These are phyloP conservation scores for Acanthacorydalis orientalis DNA, from an alignment of 2,888 invertebrate genomes.

Conservation along the genomic window DNA sequence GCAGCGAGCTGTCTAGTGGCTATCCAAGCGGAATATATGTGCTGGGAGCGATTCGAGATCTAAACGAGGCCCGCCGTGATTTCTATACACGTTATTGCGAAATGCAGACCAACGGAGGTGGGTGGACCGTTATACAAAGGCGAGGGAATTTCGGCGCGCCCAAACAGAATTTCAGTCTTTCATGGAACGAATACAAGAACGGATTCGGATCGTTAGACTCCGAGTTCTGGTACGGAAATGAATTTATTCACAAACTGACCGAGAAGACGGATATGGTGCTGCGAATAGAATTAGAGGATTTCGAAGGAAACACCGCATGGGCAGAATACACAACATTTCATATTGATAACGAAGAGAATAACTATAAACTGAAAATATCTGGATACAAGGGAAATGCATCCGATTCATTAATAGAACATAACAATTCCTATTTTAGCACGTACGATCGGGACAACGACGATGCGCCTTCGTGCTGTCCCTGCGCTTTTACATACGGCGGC, in stretches of 20 bases:
- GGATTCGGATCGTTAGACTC: conserved; percentile 35
- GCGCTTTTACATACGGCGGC: conserved; percentile 33
- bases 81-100: conserved; percentile 30
- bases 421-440: conserved; percentile 31
- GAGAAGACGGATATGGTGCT: conserved; percentile 24
- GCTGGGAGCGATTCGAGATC: conserved; percentile 13
- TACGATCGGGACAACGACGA: conserved; percentile 30
- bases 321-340: conserved; percentile 31
- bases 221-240: conserved; percentile 44
- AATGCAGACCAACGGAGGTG: conserved; percentile 27
- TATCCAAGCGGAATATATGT: conserved; percentile 26
- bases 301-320: conserved; percentile 28
- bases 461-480: conserved; percentile 33
- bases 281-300: conserved; percentile 33
- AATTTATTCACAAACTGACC: conserved; percentile 31
- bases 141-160: conserved; percentile 23
- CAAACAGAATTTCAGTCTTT: conserved; percentile 31
- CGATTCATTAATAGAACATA: conserved; percentile 35
- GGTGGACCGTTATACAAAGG: conserved; percentile 37
- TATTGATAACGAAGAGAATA: conserved; percentile 24
- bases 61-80: conserved; percentile 19
- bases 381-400: conserved; percentile 32
- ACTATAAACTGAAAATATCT: conserved; percentile 28
- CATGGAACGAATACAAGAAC: conserved; percentile 35
- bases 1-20: conserved; percentile 19